Evolutionary conservation across 1,140 invertebrate species (phyloP).

Genomic region (Drosophila murphyi): DNA sequence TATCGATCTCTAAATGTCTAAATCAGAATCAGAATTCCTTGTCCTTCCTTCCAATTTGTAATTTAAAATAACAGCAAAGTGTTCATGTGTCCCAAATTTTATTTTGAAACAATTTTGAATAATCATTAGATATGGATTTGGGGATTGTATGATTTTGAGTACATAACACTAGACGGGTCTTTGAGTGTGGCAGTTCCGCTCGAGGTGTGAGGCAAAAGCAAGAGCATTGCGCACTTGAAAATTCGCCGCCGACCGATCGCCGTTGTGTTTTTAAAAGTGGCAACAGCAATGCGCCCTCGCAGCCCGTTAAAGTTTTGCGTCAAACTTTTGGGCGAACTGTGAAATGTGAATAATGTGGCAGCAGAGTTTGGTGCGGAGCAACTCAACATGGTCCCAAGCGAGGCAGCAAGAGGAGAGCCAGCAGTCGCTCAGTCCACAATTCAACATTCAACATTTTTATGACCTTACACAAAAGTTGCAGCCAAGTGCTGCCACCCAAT

Average conservation of each 20-base stretch:
- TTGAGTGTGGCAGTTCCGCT: background rate
- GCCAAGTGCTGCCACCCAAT: background rate
- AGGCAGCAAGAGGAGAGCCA: slow-evolving; percentile 1
- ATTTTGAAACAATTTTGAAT: too few relatives aligned
- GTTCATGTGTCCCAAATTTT: too few relatives aligned
- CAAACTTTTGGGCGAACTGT: slow-evolving; percentile 51
- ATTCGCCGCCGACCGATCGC: background rate
- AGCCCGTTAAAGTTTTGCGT: slow-evolving; percentile 46
- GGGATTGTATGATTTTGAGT: too few relatives aligned
- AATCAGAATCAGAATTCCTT: too few relatives aligned
- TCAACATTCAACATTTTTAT: slow-evolving; percentile 50
- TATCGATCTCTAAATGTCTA: too few relatives aligned
- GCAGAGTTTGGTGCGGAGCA: slow-evolving; percentile 10
- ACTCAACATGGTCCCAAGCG: background rate
- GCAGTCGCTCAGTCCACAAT: slow-evolving; percentile 3
- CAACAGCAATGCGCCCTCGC: slow-evolving; percentile 14
- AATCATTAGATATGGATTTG: too few relatives aligned
- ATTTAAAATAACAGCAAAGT: too few relatives aligned
- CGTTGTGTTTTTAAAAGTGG: background rate
- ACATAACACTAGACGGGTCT: too few relatives aligned
- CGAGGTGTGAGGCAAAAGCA: slow-evolving; percentile 1
- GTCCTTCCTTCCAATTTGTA: too few relatives aligned
- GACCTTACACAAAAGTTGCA: slow-evolving; percentile 50
- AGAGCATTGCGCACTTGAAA: slow-evolving; percentile 19
- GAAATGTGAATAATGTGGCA: slow-evolving; percentile 46